Base-by-base conservation (phyloP, 1,140 invertebrate genomes). In the Drosophila littoralis region DNA sequence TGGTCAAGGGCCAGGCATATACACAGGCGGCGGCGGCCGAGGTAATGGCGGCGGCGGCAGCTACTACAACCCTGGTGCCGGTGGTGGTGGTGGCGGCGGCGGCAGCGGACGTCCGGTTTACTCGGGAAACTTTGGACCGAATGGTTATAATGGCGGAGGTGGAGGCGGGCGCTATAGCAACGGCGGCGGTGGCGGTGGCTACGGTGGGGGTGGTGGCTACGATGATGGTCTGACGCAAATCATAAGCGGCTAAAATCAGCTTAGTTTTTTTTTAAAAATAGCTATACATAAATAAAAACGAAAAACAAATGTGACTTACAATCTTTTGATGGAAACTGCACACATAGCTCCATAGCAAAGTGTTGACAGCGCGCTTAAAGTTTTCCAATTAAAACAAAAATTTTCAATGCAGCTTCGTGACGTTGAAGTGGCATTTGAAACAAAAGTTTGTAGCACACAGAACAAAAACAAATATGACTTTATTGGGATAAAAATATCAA, bases 71-170 rank as follows among this genome's bases (percentile, higher is more conserved):
- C 33, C 28, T 10, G 79, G 50, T 33, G 6, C 10, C 2, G 32
- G 73, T 4, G 77, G 78, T 7, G 79, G 73, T 0, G 60, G 46
- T n/a, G 64, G 63, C 6, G 66, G 58, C 8, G 77, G 58, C 8
- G 77, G 81, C 1, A 40, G 81, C 40, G 66, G 82, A 13, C 81
- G 81, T 59, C 82, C 81, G 51, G 82, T 81, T 38, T 85, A 85
- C 43, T 60, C 81, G 4, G 81, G 81, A 22, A 85, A 85, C 66
- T 85, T 86, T 54, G 81, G 81, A 28, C 81, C 81, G 10, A 63
- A 59, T 13, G 81, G 81, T 10, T 79, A 80, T 15, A 54, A 55
- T n/a, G 76, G 75, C 3, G 78, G 77, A 0, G 55, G 80, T 7
- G 45, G 59, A 0, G 52, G 81, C 6, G 38, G 66, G 6, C 43